Conservation (phyloP, 2,113 vertebrate genomes). For the Paramisgurnus dabryanus region DNA sequence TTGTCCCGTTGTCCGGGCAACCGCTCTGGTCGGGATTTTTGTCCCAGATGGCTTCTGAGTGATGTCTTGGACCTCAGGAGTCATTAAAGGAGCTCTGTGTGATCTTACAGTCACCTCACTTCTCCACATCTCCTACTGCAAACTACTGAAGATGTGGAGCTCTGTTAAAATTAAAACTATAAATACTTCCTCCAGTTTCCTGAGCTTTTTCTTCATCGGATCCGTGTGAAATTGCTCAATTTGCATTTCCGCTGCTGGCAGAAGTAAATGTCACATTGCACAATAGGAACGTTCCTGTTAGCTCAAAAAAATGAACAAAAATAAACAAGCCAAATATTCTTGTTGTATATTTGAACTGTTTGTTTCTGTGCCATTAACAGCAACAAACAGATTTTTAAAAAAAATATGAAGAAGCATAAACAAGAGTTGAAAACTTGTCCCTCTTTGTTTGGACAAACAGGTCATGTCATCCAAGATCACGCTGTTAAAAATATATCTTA, state of each 20-base stretch:
- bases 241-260: slow-evolving; percentile 13
- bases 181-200: background rate
- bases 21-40: slow-evolving; percentile 36
- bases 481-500: no score
- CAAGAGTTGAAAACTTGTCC: no score
- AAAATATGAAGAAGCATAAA: no score
- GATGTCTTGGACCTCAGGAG: slow-evolving; percentile 8
- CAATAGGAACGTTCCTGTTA: background rate
- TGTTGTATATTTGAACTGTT: background rate
- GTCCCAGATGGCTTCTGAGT: slow-evolving; percentile 30
- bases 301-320: background rate
- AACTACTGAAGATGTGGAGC: background rate
- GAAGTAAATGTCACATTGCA: slow-evolving; percentile 13
- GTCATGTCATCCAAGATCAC: no score
- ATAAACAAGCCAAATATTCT: background rate
- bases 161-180: background rate
- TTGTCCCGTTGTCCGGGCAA: slow-evolving; percentile 38
- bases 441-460: no score
- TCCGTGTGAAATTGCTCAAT: slow-evolving; percentile 1
- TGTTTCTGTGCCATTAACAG: background rate
- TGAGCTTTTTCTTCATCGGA: background rate
- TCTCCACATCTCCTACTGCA: background rate
- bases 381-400: no score
- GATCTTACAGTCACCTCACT: background rate
- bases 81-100: background rate